Conservation (phyloP, 2,113 vertebrate species). For the Hemiscyllium ocellatum region DNA sequence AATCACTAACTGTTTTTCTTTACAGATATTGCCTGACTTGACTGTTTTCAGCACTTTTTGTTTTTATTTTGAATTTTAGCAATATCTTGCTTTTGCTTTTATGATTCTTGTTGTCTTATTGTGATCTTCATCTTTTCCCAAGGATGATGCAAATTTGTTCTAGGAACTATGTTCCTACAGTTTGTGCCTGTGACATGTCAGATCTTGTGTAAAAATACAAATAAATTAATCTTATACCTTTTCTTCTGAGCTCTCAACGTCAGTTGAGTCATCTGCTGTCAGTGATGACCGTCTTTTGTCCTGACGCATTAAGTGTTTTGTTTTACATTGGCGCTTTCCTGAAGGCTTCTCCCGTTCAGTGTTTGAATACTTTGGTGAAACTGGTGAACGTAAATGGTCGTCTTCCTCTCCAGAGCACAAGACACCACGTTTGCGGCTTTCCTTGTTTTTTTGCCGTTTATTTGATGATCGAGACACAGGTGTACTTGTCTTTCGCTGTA, state of each 20-base stretch:
- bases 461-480: constrained; percentile 68
- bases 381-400: constrained; percentile 63
- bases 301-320: constrained; percentile 86
- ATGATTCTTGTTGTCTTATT: not conserved
- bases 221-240: constrained; percentile 57
- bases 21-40: too few relatives aligned
- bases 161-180: not conserved
- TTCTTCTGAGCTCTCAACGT: constrained; percentile 65
- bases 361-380: constrained; percentile 69
- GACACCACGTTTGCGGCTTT: constrained; percentile 70
- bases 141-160: not conserved
- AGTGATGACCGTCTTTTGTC: constrained; percentile 65
- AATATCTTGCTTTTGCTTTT: not conserved
- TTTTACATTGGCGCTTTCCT: constrained; percentile 97
- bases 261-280: constrained; percentile 58
- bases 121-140: not conserved
- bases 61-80: not conserved
- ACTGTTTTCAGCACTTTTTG: too few relatives aligned
- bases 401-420: constrained; percentile 68
- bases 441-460: constrained; percentile 78
- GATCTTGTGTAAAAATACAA: not conserved
- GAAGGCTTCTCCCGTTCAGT: constrained; percentile 89
- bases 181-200: not conserved
- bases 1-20: not conserved
- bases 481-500: constrained; percentile 60